Evolutionary conservation across 1,140 invertebrate species (phyloP), one percentile per base, ranked within the genome.

Genomic region (Drosophila pruinosa): DNA sequence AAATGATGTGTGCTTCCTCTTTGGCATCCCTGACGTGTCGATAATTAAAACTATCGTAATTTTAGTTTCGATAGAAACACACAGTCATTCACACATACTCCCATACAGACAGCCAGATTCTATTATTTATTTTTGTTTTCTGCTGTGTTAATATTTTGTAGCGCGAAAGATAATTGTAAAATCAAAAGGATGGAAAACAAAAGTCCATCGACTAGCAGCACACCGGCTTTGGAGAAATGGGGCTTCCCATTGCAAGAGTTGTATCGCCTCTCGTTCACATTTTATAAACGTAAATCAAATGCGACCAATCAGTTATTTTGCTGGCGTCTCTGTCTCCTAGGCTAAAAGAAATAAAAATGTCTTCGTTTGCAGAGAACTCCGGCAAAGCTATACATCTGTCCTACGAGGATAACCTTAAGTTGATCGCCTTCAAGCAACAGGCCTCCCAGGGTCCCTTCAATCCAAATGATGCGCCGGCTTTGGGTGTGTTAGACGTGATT

Each of bases 401-500:
- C 28, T 99, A 99, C 92, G 95, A 98, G 91, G 97, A 99, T 89
- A 97, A 98, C 92, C 91, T 98, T 14, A 96, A 96, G 90, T 91
- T 99, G 63, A 95, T 99, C 7, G 98, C 98, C 1, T 96, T 97
- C 78, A 97, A 96, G 4, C 97, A 98, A 89, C 98, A 99, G 94
- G 96, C 96, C 4, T 93, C 93, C 5, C 95, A 98, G 92, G 98
- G 98, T 4, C 96, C 97, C 67, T 97, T 95, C 81, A 93, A 94
- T 73, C 91, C 94, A 34, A 94, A 95, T 63, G 96, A 95, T 67
- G 94, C 95, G 6, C 95, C 96, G 31, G 96, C 97, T 28, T 92
- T 99, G 28, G 98, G 98, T 31, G 97, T 98, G 1, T 92, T 99
- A 15, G 98, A 99, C 93, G 97, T 99, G 4, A 98, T 99, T 78